phyloP scores from a whole-genome alignment of 1,140 invertebrate genomes.

The Eriocheir sinensis region DNA sequence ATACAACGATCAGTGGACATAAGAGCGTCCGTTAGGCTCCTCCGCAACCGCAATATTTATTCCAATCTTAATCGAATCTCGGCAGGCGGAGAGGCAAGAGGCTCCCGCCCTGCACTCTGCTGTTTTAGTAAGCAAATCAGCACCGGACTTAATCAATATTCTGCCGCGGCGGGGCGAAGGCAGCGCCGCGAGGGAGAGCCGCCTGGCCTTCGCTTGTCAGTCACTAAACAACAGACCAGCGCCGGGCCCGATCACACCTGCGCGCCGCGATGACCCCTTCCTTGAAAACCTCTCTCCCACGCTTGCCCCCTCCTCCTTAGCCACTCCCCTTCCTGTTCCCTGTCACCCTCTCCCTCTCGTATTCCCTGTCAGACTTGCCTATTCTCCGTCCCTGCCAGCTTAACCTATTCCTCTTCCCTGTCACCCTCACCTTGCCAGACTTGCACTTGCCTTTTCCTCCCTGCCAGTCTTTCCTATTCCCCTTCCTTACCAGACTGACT shows the following conservation, averaged over 20 bases:
- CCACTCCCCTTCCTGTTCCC: no score
- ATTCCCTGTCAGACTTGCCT: no score
- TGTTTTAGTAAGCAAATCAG: slow-evolving; percentile 17
- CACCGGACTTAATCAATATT: background rate
- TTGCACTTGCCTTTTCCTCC: no score
- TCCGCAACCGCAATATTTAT: slow-evolving; percentile 3
- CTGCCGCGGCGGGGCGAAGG: background rate
- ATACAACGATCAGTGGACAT: slow-evolving; percentile 24
- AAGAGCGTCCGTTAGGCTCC: slow-evolving; percentile 2
- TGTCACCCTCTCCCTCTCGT: no score
- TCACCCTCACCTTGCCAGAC: no score
- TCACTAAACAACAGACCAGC: background rate
- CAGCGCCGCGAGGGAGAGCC: background rate
- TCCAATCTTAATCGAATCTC: slow-evolving; percentile 25
- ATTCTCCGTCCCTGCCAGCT: no score
- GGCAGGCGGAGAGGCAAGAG: background rate
- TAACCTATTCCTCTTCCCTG: no score
- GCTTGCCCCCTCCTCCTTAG: background rate
- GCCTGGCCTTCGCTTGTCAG: background rate
- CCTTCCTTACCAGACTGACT: no score
- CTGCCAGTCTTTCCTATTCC: no score
- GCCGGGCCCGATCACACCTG: background rate
- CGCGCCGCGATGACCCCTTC: background rate
- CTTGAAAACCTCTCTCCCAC: background rate
- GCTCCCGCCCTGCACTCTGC: background rate